Evolutionary conservation across 2,113 vertebrate genomes (phyloP), one percentile per base, ranked within the genome.

Genomic region (Suricata suricatta): DNA sequence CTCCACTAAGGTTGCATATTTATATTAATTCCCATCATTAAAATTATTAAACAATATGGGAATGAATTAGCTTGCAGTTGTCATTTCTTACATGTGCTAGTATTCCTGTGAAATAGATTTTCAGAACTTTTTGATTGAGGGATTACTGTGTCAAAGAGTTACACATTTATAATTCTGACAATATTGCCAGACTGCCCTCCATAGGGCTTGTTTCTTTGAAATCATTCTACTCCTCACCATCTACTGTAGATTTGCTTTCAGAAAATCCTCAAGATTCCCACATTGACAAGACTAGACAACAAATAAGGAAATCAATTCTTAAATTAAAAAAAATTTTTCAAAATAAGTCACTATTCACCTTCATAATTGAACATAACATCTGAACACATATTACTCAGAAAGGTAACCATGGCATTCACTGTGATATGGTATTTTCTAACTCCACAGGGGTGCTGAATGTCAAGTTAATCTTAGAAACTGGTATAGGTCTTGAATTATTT

Each of bases 391-490:
- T 79, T 93, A 88, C 52, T n/a, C 29, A 77, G 64, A 66, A 88
- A 13, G 1, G 27, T 86, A 94, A 35, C 4, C 64, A 85, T 66
- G 93, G 41, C 33, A 29, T 81, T 29, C 60, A 3, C 31, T 85
- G 10, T 50, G 57, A 88, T 89, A 90, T 50, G 50, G 35, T 23
- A 14, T 64, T 93, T 90, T 88, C 13, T 25, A 85, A 57, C 41
- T 82, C 68, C 41, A 79, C 71, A 95, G 92, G 31, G 31, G 3
- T 66, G 21, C 11, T 77, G n/a, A 82, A 71, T 50, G 29, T 1
- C 95, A 44, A 88, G 16, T 80, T 93, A 47, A 47, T 97, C 71
- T 95, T 98, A 52, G 69, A 66, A 57, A 44, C 7, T 47, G 35
- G 68, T 29, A 38, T 25, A 86, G 23, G 38, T 35, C 21, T 81